Conservation (phyloP, 1,140 invertebrate genomes). For the Diuraphis noxia region DNA sequence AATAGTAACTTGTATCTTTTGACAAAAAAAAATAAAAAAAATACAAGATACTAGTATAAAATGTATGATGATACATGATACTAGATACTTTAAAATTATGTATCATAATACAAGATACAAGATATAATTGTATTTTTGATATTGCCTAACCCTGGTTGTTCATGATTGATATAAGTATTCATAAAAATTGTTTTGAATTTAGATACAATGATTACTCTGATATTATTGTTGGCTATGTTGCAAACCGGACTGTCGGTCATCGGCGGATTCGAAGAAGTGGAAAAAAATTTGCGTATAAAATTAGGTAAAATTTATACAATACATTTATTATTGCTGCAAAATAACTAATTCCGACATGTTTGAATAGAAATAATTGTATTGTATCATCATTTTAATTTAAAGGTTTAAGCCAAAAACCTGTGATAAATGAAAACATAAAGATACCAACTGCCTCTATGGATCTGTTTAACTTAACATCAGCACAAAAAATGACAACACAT, state of each 20-base stretch:
- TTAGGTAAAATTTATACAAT: slow-evolving; percentile 33
- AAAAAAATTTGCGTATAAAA: slow-evolving; percentile 21
- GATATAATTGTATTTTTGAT: too few species aligned
- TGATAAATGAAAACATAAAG: slow-evolving; percentile 62
- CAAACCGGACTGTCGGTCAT: not conserved
- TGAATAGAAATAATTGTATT: not conserved
- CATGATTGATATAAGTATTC: not conserved
- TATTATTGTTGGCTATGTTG: not conserved
- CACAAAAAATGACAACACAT: slow-evolving; percentile 64
- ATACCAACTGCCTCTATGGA: slow-evolving; percentile 79
- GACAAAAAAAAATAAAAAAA: too few species aligned
- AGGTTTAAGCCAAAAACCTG: slow-evolving; percentile 70
- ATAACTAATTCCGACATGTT: not conserved
- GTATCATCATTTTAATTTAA: slow-evolving; percentile 58
- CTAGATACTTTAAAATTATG: too few species aligned
- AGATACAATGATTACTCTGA: slow-evolving; percentile 17
- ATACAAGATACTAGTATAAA: too few species aligned
- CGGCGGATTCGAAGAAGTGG: not conserved
- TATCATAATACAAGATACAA: too few species aligned
- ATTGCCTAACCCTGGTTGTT: too few species aligned
- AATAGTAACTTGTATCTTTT: too few species aligned
- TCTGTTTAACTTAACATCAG: slow-evolving; percentile 72
- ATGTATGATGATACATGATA: too few species aligned
- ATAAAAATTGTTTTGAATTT: not conserved
- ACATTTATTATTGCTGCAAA: not conserved